Conservation (phyloP, 2,888 invertebrate species). For the Vannuccia rotundouncinata region DNA sequence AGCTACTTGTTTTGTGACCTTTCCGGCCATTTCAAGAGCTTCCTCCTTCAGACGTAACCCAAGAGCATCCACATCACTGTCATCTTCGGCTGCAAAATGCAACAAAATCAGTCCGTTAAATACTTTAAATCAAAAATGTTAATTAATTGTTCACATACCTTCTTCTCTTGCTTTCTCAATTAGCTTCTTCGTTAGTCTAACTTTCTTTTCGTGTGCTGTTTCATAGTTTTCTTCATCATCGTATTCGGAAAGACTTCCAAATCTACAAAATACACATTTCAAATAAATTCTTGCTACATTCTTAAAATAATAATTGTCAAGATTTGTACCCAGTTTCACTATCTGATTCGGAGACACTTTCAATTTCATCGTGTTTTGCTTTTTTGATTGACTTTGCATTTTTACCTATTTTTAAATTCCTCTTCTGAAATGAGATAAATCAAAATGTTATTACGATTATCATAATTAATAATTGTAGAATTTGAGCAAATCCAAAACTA, state of each 20-base stretch:
- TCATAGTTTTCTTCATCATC: constrained; percentile 46
- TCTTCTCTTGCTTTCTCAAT: constrained; percentile 76
- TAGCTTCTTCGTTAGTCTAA: constrained; percentile 81
- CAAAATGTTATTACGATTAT: too few species aligned
- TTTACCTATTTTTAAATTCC: not conserved
- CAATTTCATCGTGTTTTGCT: not conserved
- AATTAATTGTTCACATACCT: constrained; percentile 57
- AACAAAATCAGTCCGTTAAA: not conserved
- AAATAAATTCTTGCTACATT: not conserved
- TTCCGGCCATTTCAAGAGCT: constrained; percentile 71
- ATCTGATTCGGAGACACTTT: not conserved
- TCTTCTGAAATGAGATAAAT: not conserved
- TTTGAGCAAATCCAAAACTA: too few species aligned
- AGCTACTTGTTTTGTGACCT: constrained; percentile 70
- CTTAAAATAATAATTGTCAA: not conserved
- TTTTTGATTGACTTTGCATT: not conserved
- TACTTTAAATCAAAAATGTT: not conserved
- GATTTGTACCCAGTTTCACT: not conserved
- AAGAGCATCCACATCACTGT: not conserved
- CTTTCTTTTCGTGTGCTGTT: constrained; percentile 71
- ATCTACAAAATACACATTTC: not conserved
- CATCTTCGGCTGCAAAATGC: not conserved
- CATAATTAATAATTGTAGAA: too few species aligned
- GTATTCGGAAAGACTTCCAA: not conserved
- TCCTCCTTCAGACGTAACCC: not conserved